Base-by-base conservation (phyloP, 2,797 vertebrate species). In the Sebastes iracundus region DNA sequence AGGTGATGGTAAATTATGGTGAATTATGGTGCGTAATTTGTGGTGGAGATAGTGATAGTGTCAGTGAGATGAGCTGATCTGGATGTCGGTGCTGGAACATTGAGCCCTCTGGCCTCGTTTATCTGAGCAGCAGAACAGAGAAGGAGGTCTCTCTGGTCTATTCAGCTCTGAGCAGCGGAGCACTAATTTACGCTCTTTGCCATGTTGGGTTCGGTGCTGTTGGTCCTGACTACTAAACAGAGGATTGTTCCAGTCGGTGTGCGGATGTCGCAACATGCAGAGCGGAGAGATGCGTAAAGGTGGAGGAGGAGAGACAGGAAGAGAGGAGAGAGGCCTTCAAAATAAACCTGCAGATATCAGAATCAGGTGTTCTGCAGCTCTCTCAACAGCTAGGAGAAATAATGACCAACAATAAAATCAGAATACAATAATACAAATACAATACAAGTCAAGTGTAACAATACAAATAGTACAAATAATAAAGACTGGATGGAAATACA, bases 181-280 rank as follows among this genome's bases (percentile, higher is more conserved):
- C 93, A 92, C 95, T 96, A 96, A 96, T 96, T 96, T 96, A 96
- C 95, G 94, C 93, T 35, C 94, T 95, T 91, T 92, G 95, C 94
- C 94, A 94, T 95, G 94, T 95, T 93, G 93, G 91, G 93, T 94
- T 94, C 89, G 90, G 88, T 64, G 86, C 81, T 91, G 49, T 95
- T 93, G 94, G 95, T 94, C 93, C 91, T 91, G 95, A 96, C 95
- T 96, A 96, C 95, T 96, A 96, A 95, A 66, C 93, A 96, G 95
- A 94, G 92, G 91, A 90, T 95, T 94, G 94, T 94, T 96, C 91
- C 90, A 94, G 88, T 86, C 79, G 79, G 85, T 78, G 80, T 86
- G 89, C 88, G 88, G 88, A 93, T 94, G 91, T 92, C 88, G 89
- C 90, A 93, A 93, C 92, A 88, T 80, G 86, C 89, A 72, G 83